Conservation (phyloP, 2,888 invertebrate genomes). For the Limnephilus rhombicus region DNA sequence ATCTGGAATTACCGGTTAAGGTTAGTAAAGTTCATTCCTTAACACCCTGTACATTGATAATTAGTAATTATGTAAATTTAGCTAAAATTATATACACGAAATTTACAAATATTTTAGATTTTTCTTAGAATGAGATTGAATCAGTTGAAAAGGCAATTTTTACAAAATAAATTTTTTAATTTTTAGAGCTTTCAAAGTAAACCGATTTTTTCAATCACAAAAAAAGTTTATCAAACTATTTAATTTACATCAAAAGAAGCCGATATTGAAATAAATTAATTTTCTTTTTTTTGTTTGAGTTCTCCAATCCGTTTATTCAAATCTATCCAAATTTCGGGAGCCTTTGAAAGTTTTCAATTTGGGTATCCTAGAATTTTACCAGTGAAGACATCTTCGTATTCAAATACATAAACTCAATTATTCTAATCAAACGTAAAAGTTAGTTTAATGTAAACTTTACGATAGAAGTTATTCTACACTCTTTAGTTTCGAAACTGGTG, state of each 20-base stretch:
- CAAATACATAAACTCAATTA: not conserved
- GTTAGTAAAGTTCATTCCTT: no score
- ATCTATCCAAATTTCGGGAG: not conserved
- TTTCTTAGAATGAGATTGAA: not conserved
- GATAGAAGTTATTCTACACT: not conserved
- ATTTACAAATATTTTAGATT: not conserved
- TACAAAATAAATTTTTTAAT: no score
- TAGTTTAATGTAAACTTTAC: not conserved
- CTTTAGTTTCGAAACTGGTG: not conserved
- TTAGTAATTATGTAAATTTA: not conserved
- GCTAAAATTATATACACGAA: not conserved
- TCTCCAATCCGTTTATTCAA: not conserved
- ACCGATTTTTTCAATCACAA: not conserved
- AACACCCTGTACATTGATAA: no score
- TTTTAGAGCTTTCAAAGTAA: not conserved
- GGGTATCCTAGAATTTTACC: not conserved
- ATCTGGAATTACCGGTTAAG: no score
- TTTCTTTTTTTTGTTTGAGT: not conserved
- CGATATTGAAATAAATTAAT: not conserved
- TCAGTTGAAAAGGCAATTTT: no score
- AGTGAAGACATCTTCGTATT: not conserved
- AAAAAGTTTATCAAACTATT: not conserved
- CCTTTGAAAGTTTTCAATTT: not conserved
- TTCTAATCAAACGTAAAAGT: slow-evolving; percentile 1
- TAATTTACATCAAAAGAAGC: not conserved